Percentiles rank a stretch among this genome's conserved stretches.
Evolutionary conservation across 2,113 vertebrate genomes (phyloP).

Genomic region (Pseudois nayaur): DNA sequence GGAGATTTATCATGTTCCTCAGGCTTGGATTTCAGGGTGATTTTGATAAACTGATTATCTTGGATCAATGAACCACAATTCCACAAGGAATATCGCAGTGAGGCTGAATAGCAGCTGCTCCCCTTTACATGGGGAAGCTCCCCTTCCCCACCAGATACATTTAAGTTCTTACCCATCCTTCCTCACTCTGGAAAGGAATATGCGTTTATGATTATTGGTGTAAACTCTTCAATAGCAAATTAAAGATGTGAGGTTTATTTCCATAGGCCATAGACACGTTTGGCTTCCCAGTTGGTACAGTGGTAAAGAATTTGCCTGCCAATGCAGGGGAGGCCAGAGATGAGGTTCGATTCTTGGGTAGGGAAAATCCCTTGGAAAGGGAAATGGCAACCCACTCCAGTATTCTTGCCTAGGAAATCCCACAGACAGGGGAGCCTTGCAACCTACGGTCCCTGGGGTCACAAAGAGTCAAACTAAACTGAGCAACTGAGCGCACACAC

Average conservation of each 20-base stretch:
- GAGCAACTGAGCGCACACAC: accelerated
- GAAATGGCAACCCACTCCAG: neutral
- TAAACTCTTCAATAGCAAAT: neutral
- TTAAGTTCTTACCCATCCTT: neutral
- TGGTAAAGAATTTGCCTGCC: neutral
- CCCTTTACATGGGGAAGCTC: neutral
- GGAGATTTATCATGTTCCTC: neutral
- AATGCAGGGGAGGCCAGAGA: neutral
- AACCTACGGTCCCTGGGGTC: neutral
- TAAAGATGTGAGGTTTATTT: neutral
- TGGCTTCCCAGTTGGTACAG: neutral
- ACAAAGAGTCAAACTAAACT: neutral
- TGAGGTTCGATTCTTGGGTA: accelerated
- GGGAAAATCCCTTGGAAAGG: neutral
- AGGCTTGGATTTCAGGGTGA: neutral
- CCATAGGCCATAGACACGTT: neutral
- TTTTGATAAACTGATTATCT: neutral
- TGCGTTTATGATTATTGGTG: neutral
- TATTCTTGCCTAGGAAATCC: neutral
- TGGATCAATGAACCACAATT: neutral
- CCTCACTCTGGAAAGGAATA: neutral
- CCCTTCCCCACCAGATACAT: neutral
- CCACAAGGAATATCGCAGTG: neutral
- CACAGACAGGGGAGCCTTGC: neutral
- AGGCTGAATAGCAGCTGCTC: neutral